A percentile compares a stretch with the other conserved stretches of the same genome.
Conservation (phyloP, 2,888 invertebrate genomes). For the Drosophila recens region DNA sequence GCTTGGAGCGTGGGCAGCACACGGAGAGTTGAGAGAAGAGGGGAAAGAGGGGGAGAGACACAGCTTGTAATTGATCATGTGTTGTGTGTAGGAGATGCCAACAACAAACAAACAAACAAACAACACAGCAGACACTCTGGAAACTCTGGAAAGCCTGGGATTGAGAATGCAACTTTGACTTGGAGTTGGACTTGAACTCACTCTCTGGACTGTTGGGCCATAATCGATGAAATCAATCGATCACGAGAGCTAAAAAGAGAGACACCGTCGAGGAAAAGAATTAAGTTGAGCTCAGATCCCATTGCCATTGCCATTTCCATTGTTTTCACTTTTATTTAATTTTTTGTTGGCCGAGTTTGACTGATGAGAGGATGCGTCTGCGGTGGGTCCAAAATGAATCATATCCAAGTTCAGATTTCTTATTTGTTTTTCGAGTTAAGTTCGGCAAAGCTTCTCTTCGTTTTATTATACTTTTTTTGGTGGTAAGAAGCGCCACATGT, state of each 20-base stretch:
- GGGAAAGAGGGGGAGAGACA: conserved; percentile 19
- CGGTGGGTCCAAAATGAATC: conserved; percentile 64
- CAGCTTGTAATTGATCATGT: conserved; percentile 78
- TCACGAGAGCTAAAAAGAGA: conserved; percentile 55
- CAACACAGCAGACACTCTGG: conserved; percentile 37
- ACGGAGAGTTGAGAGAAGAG: background rate
- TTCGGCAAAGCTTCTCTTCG: conserved; percentile 31
- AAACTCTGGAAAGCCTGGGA: conserved; percentile 26
- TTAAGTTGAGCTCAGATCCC: background rate
- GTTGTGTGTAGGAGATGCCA: conserved; percentile 58
- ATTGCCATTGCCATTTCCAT: conserved; percentile 44
- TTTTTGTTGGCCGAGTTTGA: conserved; percentile 41
- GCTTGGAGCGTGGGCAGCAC: conserved; percentile 41
- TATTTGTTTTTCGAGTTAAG: conserved; percentile 9
- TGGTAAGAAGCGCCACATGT: conserved; percentile 69
- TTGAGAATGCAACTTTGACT: background rate
- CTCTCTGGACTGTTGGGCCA: conserved; percentile 72
- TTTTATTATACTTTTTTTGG: background rate
- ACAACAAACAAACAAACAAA: conserved; percentile 67
- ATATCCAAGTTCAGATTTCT: conserved; percentile 21
- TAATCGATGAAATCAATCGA: conserved; percentile 85
- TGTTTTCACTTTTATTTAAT: conserved; percentile 69
- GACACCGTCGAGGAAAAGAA: conserved; percentile 6
- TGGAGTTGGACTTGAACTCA: background rate
- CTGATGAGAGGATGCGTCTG: conserved; percentile 63